Evolutionary conservation across 2,797 vertebrate genomes (phyloP).

Genomic region (Threskiornis aethiopicus): DNA sequence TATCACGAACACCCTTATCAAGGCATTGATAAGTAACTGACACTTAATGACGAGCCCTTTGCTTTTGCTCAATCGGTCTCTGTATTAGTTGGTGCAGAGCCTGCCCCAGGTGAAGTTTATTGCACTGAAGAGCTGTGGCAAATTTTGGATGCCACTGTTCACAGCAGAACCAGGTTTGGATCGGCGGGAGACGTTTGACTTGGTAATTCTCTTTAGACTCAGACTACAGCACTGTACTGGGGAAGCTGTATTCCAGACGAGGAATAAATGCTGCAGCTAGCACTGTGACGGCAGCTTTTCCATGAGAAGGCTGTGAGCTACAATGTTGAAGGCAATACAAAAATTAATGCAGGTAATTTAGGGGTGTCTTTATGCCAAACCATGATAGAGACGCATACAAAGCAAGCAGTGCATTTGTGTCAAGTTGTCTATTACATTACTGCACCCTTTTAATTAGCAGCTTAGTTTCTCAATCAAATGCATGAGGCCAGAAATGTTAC

Average conservation of each 20-base stretch:
- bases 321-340: background rate
- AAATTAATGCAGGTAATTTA: conserved; percentile 39
- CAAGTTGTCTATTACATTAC: conserved; percentile 21
- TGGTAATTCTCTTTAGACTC: background rate
- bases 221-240: background rate
- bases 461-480: conserved; percentile 37
- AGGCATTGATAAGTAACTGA: background rate
- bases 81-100: background rate
- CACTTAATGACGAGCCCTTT: background rate
- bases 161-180: background rate
- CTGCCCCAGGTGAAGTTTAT: background rate
- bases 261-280: background rate
- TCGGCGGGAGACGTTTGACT: background rate
- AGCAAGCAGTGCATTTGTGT: conserved; percentile 23
- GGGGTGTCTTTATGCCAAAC: conserved; percentile 31
- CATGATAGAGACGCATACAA: background rate
- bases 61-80: background rate
- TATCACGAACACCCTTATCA: background rate
- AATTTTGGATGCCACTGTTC: background rate
- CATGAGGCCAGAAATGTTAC: conserved; percentile 5
- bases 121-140: background rate
- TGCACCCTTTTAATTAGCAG: conserved; percentile 58
- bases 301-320: background rate
- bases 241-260: background rate
- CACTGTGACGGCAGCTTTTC: background rate